Base-by-base conservation (phyloP, 2,797 vertebrate genomes). In the Danio tinwini region DNA sequence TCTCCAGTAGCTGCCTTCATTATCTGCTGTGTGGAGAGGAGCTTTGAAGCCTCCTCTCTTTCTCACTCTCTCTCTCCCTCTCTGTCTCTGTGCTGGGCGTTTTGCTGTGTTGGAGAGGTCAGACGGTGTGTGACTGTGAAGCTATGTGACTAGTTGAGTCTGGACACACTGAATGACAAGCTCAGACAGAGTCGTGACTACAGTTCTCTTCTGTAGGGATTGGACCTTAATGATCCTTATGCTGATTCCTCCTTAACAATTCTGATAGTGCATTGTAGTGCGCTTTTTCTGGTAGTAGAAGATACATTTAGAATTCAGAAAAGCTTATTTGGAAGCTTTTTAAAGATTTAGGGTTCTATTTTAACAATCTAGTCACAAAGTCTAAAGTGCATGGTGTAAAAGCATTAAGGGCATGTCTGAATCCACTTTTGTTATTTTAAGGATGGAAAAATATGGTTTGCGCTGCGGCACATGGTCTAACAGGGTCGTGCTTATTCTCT, bases 51-150 rank as follows among this genome's bases (percentile, higher is more conserved):
- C 62, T 84, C 76, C 74, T 80, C 77, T 82, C 85, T 82, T 83
- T 87, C 84, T 88, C 86, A 7, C 45, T 47, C 5, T 11, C 49
- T 12, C 5, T 50, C 49, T 6, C 11, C 14, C 49, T 50, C 5
- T 6, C 49, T 52, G 49, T 52, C 49, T 52, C 49, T 52, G 86
- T 85, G 88, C 91, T 82, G 90, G 90, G 90, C 88, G 86, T 88
- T 93, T 90, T 93, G 91, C 91, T 90, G 90, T 84, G 85, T 84
- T 88, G 87, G 87, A 87, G 92, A 91, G 92, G 91, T 93, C 92
- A 93, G 92, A 90, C 90, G 88, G 91, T 91, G 92, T 93, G 92
- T 90, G 91, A 92, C 89, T 90, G 87, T 90, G 89, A 65, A 90
- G 88, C 87, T 85, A 92, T 90, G 89, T 89, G 89, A 90, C 92